Percentiles rank a stretch among this genome's conserved stretches.
Evolutionary conservation across 1,140 invertebrate genomes (phyloP).

Genomic region (Cydia amplana): DNA sequence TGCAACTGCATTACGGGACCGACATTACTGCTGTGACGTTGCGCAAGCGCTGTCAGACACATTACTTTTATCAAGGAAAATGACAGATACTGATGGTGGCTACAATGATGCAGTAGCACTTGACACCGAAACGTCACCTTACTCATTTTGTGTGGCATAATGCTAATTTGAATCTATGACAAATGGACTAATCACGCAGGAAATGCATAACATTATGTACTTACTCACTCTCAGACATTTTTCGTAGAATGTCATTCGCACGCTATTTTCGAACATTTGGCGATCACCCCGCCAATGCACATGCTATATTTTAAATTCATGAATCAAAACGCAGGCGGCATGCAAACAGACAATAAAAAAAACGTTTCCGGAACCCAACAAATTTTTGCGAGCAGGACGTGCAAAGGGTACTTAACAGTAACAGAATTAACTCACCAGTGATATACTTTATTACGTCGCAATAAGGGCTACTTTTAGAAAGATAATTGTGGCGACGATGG

Average conservation of each 20-base stretch:
- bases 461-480: too few species aligned
- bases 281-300: constrained; percentile 36
- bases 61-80: too few species aligned
- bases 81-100: too few species aligned
- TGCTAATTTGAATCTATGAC: background rate
- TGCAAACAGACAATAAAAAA: constrained; percentile 44
- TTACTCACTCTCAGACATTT: constrained; percentile 1
- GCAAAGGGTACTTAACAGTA: constrained; percentile 37
- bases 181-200: background rate
- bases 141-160: background rate
- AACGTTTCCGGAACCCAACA: constrained; percentile 60
- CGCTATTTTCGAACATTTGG: constrained; percentile 3
- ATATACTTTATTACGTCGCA: too few species aligned
- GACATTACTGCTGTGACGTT: too few species aligned
- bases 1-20: too few species aligned
- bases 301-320: constrained; percentile 67
- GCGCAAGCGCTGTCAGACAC: too few species aligned
- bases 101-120: too few species aligned
- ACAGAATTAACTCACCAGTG: too few species aligned
- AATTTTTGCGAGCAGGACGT: constrained; percentile 56
- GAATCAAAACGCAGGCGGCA: constrained; percentile 54
- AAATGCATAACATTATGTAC: constrained; percentile 34
- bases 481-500: too few species aligned
- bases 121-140: too few species aligned
- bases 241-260: constrained; percentile 34